Conservation (phyloP, 2,113 vertebrate genomes). For the Pedionomus torquatus region DNA sequence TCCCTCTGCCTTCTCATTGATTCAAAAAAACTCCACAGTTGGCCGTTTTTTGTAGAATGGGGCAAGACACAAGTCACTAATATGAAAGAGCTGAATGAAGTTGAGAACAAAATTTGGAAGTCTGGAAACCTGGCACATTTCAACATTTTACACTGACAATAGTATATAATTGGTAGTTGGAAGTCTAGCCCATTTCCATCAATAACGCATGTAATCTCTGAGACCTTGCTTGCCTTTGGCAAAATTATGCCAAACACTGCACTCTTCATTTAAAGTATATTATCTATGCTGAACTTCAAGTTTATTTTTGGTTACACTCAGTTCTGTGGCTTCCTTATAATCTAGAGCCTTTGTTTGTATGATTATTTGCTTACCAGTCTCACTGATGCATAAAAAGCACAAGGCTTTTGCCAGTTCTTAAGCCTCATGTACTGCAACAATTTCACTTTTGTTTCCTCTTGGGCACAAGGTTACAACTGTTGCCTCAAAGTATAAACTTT, state of each 20-base stretch:
- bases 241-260: constrained; percentile 45
- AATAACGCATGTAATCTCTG: constrained; percentile 17
- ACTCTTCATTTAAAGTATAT: constrained; percentile 45
- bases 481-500: neutral
- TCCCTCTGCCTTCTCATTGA: neutral
- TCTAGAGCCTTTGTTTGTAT: constrained; percentile 45
- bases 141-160: neutral
- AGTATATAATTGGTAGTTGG: neutral
- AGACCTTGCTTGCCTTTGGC: constrained; percentile 53
- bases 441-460: constrained; percentile 38
- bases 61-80: neutral
- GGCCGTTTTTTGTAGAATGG: neutral
- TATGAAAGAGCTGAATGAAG: neutral
- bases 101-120: neutral
- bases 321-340: constrained; percentile 54
- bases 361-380: constrained; percentile 56
- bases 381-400: constrained; percentile 58
- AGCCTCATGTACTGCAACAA: constrained; percentile 33
- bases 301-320: constrained; percentile 54
- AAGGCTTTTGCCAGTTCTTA: constrained; percentile 43
- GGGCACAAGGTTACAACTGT: constrained; percentile 23
- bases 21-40: neutral
- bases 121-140: neutral
- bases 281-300: constrained; percentile 55
- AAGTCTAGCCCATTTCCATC: constrained; percentile 28